phyloP scores from a whole-genome alignment of 2,113 vertebrate species.

The Oreocharis arfaki region DNA sequence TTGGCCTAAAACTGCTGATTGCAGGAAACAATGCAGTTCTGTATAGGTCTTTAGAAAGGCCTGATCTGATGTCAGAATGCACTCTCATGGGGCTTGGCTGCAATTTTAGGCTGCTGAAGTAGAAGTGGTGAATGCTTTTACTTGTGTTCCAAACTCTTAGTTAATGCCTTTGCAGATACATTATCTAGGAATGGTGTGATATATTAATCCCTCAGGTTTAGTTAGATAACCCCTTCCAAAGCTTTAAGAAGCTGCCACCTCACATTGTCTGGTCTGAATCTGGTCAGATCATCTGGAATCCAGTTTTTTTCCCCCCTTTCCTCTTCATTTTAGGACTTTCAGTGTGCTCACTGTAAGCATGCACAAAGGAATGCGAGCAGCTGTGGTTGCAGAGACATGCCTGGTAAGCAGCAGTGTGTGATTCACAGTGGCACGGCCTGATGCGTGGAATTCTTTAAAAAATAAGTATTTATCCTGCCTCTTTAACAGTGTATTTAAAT shows the following conservation, averaged over 20 bases:
- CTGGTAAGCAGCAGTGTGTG: neutral
- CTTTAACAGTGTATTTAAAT: neutral
- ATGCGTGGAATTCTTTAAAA: neutral
- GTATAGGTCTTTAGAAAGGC: neutral
- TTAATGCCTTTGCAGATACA: neutral
- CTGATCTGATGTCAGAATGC: neutral
- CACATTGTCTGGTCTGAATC: neutral
- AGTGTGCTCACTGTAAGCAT: neutral
- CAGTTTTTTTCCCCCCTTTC: neutral
- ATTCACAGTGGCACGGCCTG: neutral
- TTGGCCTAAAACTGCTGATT: slow-evolving; percentile 2
- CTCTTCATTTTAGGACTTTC: neutral
- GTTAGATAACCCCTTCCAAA: neutral
- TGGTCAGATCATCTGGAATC: neutral
- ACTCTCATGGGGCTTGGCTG: neutral
- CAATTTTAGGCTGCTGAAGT: neutral
- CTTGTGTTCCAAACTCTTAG: neutral
- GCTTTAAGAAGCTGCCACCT: neutral
- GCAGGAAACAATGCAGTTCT: neutral
- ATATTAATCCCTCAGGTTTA: slow-evolving; percentile 9
- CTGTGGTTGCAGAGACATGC: neutral
- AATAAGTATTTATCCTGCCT: neutral
- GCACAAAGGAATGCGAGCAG: neutral
- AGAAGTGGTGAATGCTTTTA: neutral
- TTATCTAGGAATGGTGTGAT: neutral